Conservation (phyloP, 2,888 invertebrate genomes). For the Thereva unica region DNA sequence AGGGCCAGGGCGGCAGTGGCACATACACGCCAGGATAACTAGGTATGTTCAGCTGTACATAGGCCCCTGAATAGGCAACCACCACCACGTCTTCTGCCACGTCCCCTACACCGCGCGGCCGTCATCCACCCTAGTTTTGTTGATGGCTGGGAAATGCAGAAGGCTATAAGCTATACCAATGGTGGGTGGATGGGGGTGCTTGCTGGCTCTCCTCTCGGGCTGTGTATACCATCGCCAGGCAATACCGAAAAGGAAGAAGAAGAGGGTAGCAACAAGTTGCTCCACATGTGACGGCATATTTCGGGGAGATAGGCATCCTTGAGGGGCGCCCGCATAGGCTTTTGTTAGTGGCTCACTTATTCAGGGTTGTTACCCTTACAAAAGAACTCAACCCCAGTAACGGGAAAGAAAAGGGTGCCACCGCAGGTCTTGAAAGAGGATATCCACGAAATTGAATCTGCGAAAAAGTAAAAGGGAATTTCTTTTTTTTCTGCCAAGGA, state of each 20-base stretch:
- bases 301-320: constrained; percentile 14
- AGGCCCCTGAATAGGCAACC: constrained; percentile 5
- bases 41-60: constrained; percentile 11
- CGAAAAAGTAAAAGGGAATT: no score
- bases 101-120: no score
- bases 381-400: no score
- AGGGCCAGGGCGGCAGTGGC: background rate
- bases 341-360: constrained; percentile 12
- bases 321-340: constrained; percentile 22
- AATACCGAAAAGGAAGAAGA: background rate
- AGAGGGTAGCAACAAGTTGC: constrained; percentile 16
- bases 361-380: constrained; percentile 24
- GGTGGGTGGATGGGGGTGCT: constrained; percentile 1
- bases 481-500: no score
- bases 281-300: constrained; percentile 32
- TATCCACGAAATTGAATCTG: no score
- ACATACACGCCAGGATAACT: constrained; percentile 2
- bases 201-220: constrained; percentile 11
- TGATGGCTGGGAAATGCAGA: no score
- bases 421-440: no score
- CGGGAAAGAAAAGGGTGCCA: no score
- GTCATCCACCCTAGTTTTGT: no score
- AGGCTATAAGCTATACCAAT: no score
- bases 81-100: background rate
- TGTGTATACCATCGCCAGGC: background rate